These are phyloP conservation scores for Willowsia nigromaculata DNA, from an alignment of 2,888 invertebrate species.

Conservation along the genomic window DNA sequence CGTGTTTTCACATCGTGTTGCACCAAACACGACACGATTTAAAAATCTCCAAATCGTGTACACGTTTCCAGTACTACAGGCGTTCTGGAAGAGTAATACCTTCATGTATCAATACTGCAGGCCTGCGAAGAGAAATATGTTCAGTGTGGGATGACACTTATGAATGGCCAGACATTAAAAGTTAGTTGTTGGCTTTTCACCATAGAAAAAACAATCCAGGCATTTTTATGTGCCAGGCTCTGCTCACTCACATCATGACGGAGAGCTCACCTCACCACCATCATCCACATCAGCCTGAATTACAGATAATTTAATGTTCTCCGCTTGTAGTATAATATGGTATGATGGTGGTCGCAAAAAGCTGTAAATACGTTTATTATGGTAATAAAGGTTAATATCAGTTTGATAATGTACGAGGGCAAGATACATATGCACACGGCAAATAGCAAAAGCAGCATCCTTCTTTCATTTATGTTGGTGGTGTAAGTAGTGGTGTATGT, in stretches of 20 bases:
- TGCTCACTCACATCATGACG: neutral
- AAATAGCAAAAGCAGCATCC: neutral
- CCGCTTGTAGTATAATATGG: neutral
- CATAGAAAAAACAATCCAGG: neutral
- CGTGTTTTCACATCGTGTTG: neutral
- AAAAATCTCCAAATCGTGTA: neutral
- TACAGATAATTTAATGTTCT: neutral
- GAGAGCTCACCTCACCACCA: neutral
- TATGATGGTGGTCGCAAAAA: conserved; percentile 5
- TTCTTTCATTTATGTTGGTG: neutral
- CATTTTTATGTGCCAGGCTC: neutral
- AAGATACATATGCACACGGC: neutral
- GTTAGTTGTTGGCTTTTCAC: neutral
- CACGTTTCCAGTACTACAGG: too few relatives aligned
- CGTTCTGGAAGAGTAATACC: too few relatives aligned
- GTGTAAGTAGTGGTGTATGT: neutral
- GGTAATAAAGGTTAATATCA: conserved; percentile 44
- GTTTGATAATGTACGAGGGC: conserved; percentile 10
- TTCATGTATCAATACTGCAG: too few relatives aligned
- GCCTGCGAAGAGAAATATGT: neutral
- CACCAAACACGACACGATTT: too few relatives aligned
- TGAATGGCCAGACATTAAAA: neutral
- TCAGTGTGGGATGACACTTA: neutral
- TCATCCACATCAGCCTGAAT: neutral
- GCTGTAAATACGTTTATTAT: conserved; percentile 53